phyloP scores from a whole-genome alignment of 1,140 invertebrate genomes.

The Trichoplusia ni region DNA sequence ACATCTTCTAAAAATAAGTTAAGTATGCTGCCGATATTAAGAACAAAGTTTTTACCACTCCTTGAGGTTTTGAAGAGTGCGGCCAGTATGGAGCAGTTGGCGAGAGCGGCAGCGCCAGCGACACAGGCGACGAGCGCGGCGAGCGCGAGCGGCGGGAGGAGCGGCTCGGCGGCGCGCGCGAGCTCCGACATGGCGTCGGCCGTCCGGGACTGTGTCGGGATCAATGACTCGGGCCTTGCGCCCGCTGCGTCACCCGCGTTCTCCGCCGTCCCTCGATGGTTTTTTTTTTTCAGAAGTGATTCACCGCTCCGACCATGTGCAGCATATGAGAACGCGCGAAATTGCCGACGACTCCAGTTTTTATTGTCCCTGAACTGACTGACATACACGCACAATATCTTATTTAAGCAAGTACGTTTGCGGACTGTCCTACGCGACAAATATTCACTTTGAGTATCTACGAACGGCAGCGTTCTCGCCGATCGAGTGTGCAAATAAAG shows the following conservation, averaged over 20 bases:
- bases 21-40: no score
- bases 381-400: slow-evolving; percentile 15
- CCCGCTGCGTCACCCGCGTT: slow-evolving; percentile 68
- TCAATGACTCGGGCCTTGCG: slow-evolving; percentile 65
- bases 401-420: background rate
- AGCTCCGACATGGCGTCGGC: slow-evolving; percentile 67
- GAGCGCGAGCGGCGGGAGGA: slow-evolving; percentile 63
- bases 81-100: slow-evolving; percentile 64
- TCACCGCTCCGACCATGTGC: slow-evolving; percentile 70
- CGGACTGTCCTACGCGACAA: background rate
- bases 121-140: slow-evolving; percentile 58
- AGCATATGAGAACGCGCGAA: slow-evolving; percentile 46
- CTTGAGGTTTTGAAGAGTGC: slow-evolving; percentile 60
- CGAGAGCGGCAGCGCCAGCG: slow-evolving; percentile 65
- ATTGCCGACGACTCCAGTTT: slow-evolving; percentile 18
- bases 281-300: slow-evolving; percentile 71
- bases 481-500: slow-evolving; percentile 27
- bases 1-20: no score
- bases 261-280: slow-evolving; percentile 63
- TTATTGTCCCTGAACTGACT: background rate
- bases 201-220: slow-evolving; percentile 67
- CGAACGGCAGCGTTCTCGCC: background rate
- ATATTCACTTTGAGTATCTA: background rate
- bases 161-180: slow-evolving; percentile 47
- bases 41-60: slow-evolving; percentile 55